Percentiles rank a stretch among this genome's conserved stretches.
Conservation (phyloP, 2,113 vertebrate genomes). For the Neotoma lepida region DNA sequence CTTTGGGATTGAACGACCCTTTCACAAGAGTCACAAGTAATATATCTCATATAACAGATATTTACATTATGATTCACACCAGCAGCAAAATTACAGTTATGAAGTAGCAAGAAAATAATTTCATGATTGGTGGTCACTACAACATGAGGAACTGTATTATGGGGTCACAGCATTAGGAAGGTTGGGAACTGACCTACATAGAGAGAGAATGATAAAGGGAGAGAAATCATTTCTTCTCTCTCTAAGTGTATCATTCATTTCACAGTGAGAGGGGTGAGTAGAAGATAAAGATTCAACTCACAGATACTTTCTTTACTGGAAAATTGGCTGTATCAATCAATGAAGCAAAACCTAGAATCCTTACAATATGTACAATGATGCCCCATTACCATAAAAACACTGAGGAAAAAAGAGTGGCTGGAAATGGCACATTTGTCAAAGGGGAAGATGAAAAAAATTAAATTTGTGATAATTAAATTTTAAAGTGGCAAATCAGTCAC, state of each 20-base stretch:
- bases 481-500: constrained; percentile 70
- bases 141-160: not conserved
- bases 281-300: constrained; percentile 22
- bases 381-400: constrained; percentile 19
- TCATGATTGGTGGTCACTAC: not conserved
- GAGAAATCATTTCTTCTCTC: not conserved
- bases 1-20: not conserved
- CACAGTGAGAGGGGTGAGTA: not conserved
- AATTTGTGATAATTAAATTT: constrained; percentile 73
- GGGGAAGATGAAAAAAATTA: constrained; percentile 56
- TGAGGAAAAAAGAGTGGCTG: not conserved
- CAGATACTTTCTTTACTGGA: constrained; percentile 34
- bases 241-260: not conserved
- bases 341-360: constrained; percentile 1
- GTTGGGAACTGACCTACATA: not conserved
- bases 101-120: not conserved
- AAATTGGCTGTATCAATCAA: constrained; percentile 21
- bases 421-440: constrained; percentile 64
- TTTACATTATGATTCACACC: not conserved
- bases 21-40: not conserved
- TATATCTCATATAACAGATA: not conserved
- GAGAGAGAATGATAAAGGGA: not conserved
- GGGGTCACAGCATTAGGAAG: not conserved
- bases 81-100: not conserved
- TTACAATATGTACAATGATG: constrained; percentile 4